A percentile compares a stretch with the other conserved stretches of the same genome.
Evolutionary conservation across 2,888 invertebrate genomes (phyloP).

Genomic region (Lampropteryx suffumata): DNA sequence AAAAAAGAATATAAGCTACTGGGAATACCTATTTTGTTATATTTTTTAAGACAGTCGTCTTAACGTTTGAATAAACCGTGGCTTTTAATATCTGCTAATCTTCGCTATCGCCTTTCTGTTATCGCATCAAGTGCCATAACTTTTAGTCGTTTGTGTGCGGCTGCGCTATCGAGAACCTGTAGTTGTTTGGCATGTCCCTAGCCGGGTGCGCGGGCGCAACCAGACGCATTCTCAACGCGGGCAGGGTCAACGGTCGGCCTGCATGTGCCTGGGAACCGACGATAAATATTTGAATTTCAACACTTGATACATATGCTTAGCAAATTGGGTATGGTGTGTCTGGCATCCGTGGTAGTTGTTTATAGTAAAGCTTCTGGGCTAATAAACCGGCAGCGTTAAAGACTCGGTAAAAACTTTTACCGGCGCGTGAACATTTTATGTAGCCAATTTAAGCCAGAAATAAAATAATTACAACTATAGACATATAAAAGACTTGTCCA

Average conservation of each 20-base stretch:
- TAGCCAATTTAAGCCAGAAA: conserved; percentile 38
- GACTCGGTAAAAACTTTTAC: background rate
- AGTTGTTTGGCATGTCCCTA: conserved; percentile 53
- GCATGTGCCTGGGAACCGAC: conserved; percentile 75
- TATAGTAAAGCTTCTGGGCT: conserved; percentile 52
- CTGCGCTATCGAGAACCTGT: conserved; percentile 39
- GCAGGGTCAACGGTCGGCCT: conserved; percentile 78
- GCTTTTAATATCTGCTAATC: conserved; percentile 18
- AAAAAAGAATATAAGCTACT: no score
- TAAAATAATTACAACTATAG: conserved; percentile 21
- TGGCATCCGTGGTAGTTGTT: conserved; percentile 54
- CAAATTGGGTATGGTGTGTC: conserved; percentile 73
- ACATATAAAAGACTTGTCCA: conserved; percentile 17
- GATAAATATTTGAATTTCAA: conserved; percentile 82
- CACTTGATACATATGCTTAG: conserved; percentile 80
- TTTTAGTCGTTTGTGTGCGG: conserved; percentile 32
- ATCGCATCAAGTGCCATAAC: conserved; percentile 31
- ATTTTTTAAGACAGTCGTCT: no score
- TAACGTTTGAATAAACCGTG: conserved; percentile 2
- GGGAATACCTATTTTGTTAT: no score
- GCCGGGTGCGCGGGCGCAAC: conserved; percentile 53
- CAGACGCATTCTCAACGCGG: conserved; percentile 64
- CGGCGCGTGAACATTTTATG: conserved; percentile 27
- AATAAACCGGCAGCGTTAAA: conserved; percentile 32
- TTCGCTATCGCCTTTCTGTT: conserved; percentile 20